A percentile compares a stretch with the other conserved stretches of the same genome.
phyloP scores from a whole-genome alignment of 2,113 vertebrate species.

The Dasyornis broadbenti region DNA sequence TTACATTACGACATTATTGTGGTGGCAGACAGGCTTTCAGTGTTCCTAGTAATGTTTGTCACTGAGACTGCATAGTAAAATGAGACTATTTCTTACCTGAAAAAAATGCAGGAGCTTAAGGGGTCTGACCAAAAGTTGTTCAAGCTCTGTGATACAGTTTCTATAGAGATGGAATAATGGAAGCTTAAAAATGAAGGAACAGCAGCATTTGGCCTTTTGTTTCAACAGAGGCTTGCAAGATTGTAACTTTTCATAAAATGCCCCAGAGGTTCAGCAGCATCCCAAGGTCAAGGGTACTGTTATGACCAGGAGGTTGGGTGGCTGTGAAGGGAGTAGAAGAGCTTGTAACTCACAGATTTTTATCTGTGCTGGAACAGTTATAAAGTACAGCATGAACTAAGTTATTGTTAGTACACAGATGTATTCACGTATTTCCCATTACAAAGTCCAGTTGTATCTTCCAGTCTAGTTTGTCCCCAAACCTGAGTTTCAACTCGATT shows the following conservation, averaged over 20 bases:
- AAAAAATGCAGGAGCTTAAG: neutral
- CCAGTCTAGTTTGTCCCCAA: neutral
- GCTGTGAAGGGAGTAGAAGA: neutral
- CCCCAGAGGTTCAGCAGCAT: neutral
- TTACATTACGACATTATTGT: neutral
- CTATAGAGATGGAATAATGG: neutral
- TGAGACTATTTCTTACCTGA: neutral
- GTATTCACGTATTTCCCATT: neutral
- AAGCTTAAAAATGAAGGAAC: neutral
- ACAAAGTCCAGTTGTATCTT: neutral
- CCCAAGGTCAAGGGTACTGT: neutral
- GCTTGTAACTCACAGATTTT: neutral
- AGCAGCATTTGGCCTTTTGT: neutral
- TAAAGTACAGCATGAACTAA: neutral
- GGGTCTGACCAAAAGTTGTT: accelerated
- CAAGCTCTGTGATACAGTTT: neutral
- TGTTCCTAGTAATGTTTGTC: neutral
- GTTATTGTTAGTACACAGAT: neutral
- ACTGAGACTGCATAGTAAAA: neutral
- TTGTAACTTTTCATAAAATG: neutral
- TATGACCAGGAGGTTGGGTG: neutral
- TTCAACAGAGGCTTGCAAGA: neutral
- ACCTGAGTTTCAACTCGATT: neutral
- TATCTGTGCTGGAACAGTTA: neutral
- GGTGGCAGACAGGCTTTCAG: neutral